Evolutionary conservation across 1,140 invertebrate species (phyloP), one percentile per base, ranked within the genome.

Genomic region (Listronotus bonariensis): DNA sequence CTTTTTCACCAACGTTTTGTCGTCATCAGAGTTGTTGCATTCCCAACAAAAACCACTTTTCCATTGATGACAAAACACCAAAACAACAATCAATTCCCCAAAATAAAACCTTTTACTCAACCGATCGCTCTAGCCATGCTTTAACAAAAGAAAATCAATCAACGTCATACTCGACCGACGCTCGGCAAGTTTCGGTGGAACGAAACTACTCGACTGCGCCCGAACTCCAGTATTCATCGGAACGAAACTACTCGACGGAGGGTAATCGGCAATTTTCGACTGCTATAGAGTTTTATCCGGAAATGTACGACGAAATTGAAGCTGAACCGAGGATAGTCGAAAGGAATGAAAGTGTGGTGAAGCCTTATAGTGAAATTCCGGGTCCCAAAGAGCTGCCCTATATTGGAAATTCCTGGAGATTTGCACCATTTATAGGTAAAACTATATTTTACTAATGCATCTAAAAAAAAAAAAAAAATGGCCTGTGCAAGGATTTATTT

Each of bases 361-460:
- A 51, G 72, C 84, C 88, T 6, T 92, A 90, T 71, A 75, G 80
- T 8, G 83, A 85, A 59, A 87, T 93, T 58, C 91, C 92, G 4
- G 91, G 92, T 20, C 91, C 91, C 1, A 86, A 81, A 76, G 86
- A 88, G 10, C 76, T 92, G 56, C 91, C 91, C 0, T 32, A 93
- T 6, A 78, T 93, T 15, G 91, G 92, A 31, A 93, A 92, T 76
- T 87, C 89, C 11, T 93, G 90, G 90, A 79, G 90, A 66, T 92
- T 92, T 77, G 85, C 91, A 43, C 89, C 74, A 17, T 75, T 84
- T 59, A 84, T 89, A 72, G 87, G 87, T 88, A 80, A 80, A n/a
- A n/a, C n/a, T n/a, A n/a, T n/a, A n/a, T n/a, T n/a, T n/a, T n/a
- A n/a, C n/a, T n/a, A n/a, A n/a, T n/a, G n/a, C n/a, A n/a, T n/a